Evolutionary conservation across 2,797 vertebrate genomes (phyloP).

Genomic region (Rhyacichthys aspro): DNA sequence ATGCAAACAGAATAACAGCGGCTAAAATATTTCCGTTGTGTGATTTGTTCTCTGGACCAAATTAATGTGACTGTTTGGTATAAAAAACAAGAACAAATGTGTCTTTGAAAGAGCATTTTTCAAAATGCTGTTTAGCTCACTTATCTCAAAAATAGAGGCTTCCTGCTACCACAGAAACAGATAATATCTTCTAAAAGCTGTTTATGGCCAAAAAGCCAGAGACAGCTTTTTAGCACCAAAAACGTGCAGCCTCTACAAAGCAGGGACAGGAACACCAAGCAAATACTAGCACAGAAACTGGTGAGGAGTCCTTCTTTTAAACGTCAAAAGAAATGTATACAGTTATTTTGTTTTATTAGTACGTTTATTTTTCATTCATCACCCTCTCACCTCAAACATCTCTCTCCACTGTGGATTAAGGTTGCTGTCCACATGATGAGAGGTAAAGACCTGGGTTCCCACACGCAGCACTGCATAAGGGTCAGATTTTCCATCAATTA

Average conservation of each 20-base stretch:
- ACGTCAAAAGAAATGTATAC: constrained; percentile 6
- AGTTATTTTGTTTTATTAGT: not conserved
- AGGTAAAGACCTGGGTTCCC: constrained; percentile 91
- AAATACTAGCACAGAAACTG: constrained; percentile 26
- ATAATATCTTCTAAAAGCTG: constrained; percentile 42
- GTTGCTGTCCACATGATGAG: constrained; percentile 87
- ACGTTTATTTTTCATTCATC: constrained; percentile 10
- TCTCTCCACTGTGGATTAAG: constrained; percentile 93
- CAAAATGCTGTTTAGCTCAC: constrained; percentile 7
- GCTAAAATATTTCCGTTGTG: constrained; percentile 26
- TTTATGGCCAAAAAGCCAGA: constrained; percentile 14
- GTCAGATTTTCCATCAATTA: constrained; percentile 92
- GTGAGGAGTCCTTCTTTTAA: constrained; percentile 5
- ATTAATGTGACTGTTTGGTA: constrained; percentile 4
- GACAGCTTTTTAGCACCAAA: constrained; percentile 11
- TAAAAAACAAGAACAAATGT: constrained; percentile 8
- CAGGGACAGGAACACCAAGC: constrained; percentile 33
- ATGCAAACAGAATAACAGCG: constrained; percentile 61
- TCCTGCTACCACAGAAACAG: constrained; percentile 46
- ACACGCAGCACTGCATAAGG: constrained; percentile 90
- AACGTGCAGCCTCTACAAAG: constrained; percentile 5
- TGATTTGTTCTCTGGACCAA: constrained; percentile 9
- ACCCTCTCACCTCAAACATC: constrained; percentile 87
- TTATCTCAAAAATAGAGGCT: constrained; percentile 46
- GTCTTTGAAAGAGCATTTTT: constrained; percentile 23